These are phyloP conservation scores for Fukomys damarensis DNA, from an alignment of 2,113 vertebrate genomes.

Conservation along the genomic window DNA sequence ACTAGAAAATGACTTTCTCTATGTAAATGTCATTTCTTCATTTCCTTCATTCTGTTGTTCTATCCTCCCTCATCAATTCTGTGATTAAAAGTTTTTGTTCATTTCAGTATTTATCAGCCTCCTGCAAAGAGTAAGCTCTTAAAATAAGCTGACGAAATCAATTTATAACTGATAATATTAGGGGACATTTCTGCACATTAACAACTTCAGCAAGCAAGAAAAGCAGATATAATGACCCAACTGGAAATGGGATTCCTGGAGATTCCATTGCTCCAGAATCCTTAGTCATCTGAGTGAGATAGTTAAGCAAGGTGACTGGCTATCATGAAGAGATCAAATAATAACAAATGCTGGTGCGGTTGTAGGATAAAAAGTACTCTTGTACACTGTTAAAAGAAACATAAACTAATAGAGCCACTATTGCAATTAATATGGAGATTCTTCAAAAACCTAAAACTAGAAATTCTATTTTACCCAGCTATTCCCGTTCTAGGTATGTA, in stretches of 20 bases:
- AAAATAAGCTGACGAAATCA: not conserved
- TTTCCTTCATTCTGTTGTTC: not conserved
- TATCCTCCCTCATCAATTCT: rapidly evolving
- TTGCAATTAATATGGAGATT: not conserved
- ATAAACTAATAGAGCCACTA: not conserved
- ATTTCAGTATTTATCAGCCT: not conserved
- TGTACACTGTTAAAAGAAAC: not conserved
- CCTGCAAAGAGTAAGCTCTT: not conserved
- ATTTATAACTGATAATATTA: not conserved
- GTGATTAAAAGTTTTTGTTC: not conserved
- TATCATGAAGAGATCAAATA: not conserved
- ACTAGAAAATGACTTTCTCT: rapidly evolving
- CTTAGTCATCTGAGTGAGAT: not conserved
- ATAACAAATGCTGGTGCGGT: not conserved
- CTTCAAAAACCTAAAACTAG: not conserved
- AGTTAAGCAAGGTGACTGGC: not conserved
- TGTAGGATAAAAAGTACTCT: not conserved
- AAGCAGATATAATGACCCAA: not conserved
- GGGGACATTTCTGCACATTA: too few relatives aligned
- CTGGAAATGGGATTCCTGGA: rapidly evolving
- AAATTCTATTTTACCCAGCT: not conserved
- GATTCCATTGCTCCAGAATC: rapidly evolving
- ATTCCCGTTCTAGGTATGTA: not conserved
- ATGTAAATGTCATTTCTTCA: rapidly evolving
- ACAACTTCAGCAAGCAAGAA: not conserved